Evolutionary conservation across 2,797 vertebrate genomes (phyloP), one percentile per base, ranked within the genome.

Genomic region (Peromyscus attwateri): DNA sequence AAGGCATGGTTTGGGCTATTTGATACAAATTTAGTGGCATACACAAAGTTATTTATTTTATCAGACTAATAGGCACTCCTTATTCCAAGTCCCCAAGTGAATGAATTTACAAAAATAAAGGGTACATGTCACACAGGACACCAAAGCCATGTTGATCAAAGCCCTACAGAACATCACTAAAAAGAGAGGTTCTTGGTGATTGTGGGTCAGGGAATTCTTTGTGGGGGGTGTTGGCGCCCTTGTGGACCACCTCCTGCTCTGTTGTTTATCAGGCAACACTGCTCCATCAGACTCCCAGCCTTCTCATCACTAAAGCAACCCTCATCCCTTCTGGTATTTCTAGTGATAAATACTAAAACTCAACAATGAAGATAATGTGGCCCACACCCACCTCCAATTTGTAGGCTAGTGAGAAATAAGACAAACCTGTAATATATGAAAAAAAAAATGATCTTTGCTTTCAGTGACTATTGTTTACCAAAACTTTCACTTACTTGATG

Each of bases 1-100:
- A 95, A 92, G 60, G 55, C 46, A 57, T 55, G 10, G 7, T 37
- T 91, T 52, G 31, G 29, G 57, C 23, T 71, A 73, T 87, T 95
- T 87, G 84, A 68, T 87, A 81, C 17, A 92, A 85, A 82, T 23
- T 16, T 82, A 70, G 49, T 75, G 60, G 34, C 23, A 46, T 55
- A 27, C n/a, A 29, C 46, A 75, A 92, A 90, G 8, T 31, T 91
- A n/a, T 52, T 71, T 91, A 55, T 64, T 91, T 13, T 2, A 34
- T 37, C 27, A 55, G 60, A 6, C 16, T 37, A 9, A 40, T 29
- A 21, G 27, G 52, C 68, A 66, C 60, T 19, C n/a, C 8, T 27
- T 80, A 46, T 14, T 40, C 64, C 92, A 52, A 62, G 29, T 14
- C 5, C 66, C 75, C 49, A 7, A 31, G 34, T 52, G 79, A 49